Conservation (phyloP, 2,797 vertebrate genomes). For the Typhlichthys eigenmanni region DNA sequence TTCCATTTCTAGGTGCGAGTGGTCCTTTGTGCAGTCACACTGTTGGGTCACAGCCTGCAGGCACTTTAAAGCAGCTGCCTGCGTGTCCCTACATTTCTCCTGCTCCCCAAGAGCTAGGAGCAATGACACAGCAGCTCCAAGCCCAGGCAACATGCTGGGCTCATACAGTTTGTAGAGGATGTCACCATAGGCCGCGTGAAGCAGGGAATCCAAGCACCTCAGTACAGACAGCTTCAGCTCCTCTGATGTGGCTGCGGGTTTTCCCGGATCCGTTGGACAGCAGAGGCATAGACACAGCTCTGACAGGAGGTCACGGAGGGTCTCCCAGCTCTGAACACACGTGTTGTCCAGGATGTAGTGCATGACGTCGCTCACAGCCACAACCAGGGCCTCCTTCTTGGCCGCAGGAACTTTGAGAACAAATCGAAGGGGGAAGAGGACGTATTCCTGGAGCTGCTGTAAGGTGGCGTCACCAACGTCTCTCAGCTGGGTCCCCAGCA, state of each 20-base stretch:
- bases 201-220: constrained; percentile 79
- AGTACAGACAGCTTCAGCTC: constrained; percentile 84
- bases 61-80: constrained; percentile 81
- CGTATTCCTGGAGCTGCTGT: constrained; percentile 92
- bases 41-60: constrained; percentile 82
- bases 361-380: constrained; percentile 81
- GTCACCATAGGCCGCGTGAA: constrained; percentile 86
- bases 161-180: constrained; percentile 82
- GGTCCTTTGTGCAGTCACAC: constrained; percentile 82
- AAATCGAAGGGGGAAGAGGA: constrained; percentile 92
- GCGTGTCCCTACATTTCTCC: constrained; percentile 83
- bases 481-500: constrained; percentile 74
- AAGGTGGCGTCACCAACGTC: constrained; percentile 80
- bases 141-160: constrained; percentile 80
- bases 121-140: constrained; percentile 87
- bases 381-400: constrained; percentile 80
- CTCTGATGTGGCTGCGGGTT: constrained; percentile 76
- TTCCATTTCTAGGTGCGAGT: constrained; percentile 54
- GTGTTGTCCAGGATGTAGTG: constrained; percentile 82
- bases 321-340: constrained; percentile 81
- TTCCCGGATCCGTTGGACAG: constrained; percentile 71
- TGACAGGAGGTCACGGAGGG: constrained; percentile 84
- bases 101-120: constrained; percentile 85
- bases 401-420: constrained; percentile 82
- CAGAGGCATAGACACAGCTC: constrained; percentile 88